Percentiles rank a stretch among this genome's conserved stretches.
phyloP scores from a whole-genome alignment of 2,888 invertebrate species.

The Tetropium fuscum region DNA sequence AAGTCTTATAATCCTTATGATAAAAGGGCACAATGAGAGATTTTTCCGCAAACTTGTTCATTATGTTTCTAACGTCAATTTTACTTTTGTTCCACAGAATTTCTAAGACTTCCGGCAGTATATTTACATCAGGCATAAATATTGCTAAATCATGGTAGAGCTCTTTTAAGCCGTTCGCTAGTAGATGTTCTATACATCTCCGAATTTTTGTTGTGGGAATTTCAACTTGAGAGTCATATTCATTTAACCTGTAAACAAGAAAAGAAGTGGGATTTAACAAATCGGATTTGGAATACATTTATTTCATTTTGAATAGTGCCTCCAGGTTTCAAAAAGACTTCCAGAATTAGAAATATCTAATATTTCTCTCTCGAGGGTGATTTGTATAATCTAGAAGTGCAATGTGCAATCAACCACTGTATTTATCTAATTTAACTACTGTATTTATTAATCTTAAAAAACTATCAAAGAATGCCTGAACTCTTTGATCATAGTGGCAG shows the following conservation, averaged over 20 bases:
- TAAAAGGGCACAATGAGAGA: conserved; percentile 75
- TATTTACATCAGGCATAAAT: conserved; percentile 77
- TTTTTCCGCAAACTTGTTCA: conserved; percentile 75
- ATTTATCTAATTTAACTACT: too few relatives aligned
- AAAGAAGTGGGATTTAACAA: conserved; percentile 1
- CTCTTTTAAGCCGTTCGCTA: conserved; percentile 63
- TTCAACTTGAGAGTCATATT: conserved; percentile 28
- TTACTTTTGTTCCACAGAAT: conserved; percentile 67
- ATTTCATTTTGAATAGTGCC: too few relatives aligned
- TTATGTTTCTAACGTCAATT: conserved; percentile 71
- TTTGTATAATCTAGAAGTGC: too few relatives aligned
- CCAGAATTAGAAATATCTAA: too few relatives aligned
- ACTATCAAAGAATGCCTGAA: too few relatives aligned
- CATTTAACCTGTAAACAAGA: conserved; percentile 38
- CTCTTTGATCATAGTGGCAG: too few relatives aligned
- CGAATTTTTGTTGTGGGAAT: conserved; percentile 40
- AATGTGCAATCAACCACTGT: too few relatives aligned
- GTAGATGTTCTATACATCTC: conserved; percentile 71
- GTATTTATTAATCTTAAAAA: too few relatives aligned
- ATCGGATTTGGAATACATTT: too few relatives aligned
- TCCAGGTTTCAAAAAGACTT: too few relatives aligned
- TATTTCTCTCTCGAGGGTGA: too few relatives aligned
- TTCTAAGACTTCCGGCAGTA: conserved; percentile 60
- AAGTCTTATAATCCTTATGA: conserved; percentile 71
- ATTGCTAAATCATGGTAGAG: conserved; percentile 75